These are phyloP conservation scores for Pseudotriccus pelzelni DNA, from an alignment of 2,797 vertebrate genomes.

Conservation along the genomic window DNA sequence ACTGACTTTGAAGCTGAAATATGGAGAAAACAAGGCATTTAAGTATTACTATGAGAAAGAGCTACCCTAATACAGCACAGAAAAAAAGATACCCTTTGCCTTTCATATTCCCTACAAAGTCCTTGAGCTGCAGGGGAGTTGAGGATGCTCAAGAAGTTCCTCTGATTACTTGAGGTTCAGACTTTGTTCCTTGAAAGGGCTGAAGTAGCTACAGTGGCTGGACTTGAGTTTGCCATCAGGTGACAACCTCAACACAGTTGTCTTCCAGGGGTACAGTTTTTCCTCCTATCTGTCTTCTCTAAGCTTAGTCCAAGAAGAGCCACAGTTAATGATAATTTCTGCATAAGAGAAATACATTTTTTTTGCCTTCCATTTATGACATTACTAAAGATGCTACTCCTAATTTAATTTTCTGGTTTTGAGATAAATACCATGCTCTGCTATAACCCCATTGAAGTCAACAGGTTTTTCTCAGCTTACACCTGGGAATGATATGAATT, in stretches of 20 bases:
- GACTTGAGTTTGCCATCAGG: not conserved
- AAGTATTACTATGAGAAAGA: not conserved
- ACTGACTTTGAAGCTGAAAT: not conserved
- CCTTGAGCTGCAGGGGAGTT: not conserved
- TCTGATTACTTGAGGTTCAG: not conserved
- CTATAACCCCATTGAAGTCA: not conserved
- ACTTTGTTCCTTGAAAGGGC: not conserved
- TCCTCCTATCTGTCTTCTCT: not conserved
- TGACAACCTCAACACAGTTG: not conserved
- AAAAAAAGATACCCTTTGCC: not conserved
- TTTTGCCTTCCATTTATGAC: not conserved
- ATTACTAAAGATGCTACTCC: not conserved
- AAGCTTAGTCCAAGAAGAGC: not conserved
- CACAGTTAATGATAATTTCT: not conserved
- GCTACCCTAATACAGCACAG: not conserved
- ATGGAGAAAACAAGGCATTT: not conserved
- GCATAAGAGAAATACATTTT: not conserved
- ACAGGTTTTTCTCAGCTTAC: not conserved
- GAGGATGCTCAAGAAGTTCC: not conserved
- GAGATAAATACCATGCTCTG: not conserved
- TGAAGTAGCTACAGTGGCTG: not conserved
- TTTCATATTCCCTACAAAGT: fast-evolving
- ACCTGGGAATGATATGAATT: not conserved
- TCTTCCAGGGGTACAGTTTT: not conserved
- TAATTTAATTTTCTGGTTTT: not conserved